Base-by-base conservation (phyloP, 2,797 vertebrate species). In the Synanceia verrucosa region DNA sequence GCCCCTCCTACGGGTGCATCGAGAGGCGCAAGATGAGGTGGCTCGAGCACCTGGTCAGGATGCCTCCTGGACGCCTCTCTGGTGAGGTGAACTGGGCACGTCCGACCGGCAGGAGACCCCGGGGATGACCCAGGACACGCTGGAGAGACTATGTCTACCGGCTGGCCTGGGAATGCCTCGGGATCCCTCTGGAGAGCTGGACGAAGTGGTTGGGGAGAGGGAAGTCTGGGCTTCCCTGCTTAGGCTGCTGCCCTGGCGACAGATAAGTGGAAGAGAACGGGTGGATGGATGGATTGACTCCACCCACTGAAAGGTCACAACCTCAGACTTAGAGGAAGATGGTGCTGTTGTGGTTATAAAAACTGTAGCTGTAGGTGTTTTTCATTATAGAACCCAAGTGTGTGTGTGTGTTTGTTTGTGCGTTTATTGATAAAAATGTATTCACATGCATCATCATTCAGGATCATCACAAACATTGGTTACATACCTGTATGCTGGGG, bases 401-500 rank as follows among this genome's bases (percentile, higher is more conserved):
- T n/a, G 7, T 34, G 11, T 41, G 18, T n/a, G 14, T 44, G n/a
- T 23, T 19, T 39, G 46, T 51, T 6, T 62, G 10, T 46, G 4
- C 65, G 4, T 43, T 13, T 37, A 14, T 6, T 31, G 19, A 55
- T 2, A 44, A 8, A 47, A 21, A 61, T 34, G 21, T 53, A 9
- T 9, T 33, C 51, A 62, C 55, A 61, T 37, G 7, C n/a, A 11
- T 51, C 57, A 8, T 33, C 55, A 34, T 65, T 73, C 67, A 78
- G 74, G 43, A 74, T 23, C 62, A 59, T 23, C 37, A 43, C 60
- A 58, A 73, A 59, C 65, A 73, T 2, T 14, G 66, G 58, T 84
- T 81, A 63, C 28, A 69, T 84, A 81, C 78, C 34, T 0, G 4
- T 3, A 23, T 2, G 2, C 28, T 68, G 67, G 70, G 73, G 56